Evolutionary conservation across 2,888 invertebrate species (phyloP), one percentile per base, ranked within the genome.

Genomic region (Chloroclysta siterata): DNA sequence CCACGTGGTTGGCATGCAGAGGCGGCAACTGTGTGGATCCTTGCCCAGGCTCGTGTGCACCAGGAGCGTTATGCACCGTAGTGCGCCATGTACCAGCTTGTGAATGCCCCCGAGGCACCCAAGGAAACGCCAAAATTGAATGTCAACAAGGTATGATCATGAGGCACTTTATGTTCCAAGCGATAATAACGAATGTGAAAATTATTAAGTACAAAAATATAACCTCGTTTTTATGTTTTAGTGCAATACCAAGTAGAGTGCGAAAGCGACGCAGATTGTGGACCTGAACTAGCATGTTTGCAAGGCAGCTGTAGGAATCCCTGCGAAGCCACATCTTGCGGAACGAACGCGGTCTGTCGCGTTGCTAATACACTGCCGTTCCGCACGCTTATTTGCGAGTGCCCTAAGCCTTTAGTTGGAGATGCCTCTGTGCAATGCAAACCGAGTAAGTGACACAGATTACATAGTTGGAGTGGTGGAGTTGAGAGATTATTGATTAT

Each of bases 381-480:
- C 88, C 94, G 98, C 73, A 97, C 97, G 7, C 97, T 98, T 95
- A 95, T 97, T 64, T 98, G 98, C 83, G 95, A 96, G 79, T 98
- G 98, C 81, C 94, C 96, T 67, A 95, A 95, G 65, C 97, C 97
- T 67, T 96, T 95, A 76, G 94, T 96, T 72, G 98, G 98, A 71
- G 97, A 98, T 85, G 97, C 98, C 10, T 97, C 97, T 73, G 94
- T 96, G 68, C 95, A 96, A 85, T 98, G 98, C 84, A 94, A 94
- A 80, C 94, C 94, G 92, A 96, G 98, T 97, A 94, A 93, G 93
- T 84, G 60, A 57, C n/a, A 13, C 11, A 50, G 22, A 44, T 36
- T 22, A 46, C 13, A 15, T 10, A 33, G 33, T 33, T 33, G 33
- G 33, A 33, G 33, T 33, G 33, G 22, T 22, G 22, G 2, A 22